A percentile compares a stretch with the other conserved stretches of the same genome.
Conservation (phyloP, 2,113 vertebrate genomes). For the zebrafish (Danio rerio) region GRCz12tu NC_133181.1:48598501-48599000, state of each 20-base stretch:
- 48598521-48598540: constrained; percentile 4
- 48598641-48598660: background rate
- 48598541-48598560: constrained; percentile 32
- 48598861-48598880: background rate
- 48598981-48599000: background rate
- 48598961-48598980: background rate
- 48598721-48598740: background rate
- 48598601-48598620: background rate
- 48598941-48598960: background rate
- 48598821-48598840: constrained; percentile 1
- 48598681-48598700: too few relatives aligned
- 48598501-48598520: background rate
- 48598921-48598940: background rate
- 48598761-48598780: background rate
- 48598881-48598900: background rate
- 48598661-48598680: background rate
- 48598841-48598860: background rate
- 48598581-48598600: background rate
- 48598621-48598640: background rate
- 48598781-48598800: background rate
- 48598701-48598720: too few relatives aligned
- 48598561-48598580: constrained; percentile 16
- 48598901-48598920: background rate
- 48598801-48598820: background rate
- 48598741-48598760: background rate